phyloP scores from a whole-genome alignment of 2,888 invertebrate genomes.

The Abrostola triplasia region DNA sequence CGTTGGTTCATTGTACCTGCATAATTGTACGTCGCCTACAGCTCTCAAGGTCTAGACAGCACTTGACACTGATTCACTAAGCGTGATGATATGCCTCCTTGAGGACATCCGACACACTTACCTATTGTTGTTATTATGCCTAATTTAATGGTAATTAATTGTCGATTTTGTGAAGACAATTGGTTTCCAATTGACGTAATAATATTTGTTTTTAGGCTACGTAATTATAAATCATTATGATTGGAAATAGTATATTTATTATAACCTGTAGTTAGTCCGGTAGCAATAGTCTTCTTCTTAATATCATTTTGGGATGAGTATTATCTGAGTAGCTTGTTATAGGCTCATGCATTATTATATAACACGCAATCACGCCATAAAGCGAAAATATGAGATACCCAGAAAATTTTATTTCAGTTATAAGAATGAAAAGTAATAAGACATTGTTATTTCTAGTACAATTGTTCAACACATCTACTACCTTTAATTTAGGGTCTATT shows the following conservation, averaged over 20 bases:
- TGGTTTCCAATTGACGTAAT: slow-evolving; percentile 19
- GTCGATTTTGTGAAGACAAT: slow-evolving; percentile 38
- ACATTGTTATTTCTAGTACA: no score
- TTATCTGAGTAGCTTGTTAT: no score
- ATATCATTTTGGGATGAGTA: no score
- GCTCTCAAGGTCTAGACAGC: slow-evolving; percentile 63
- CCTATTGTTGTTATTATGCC: slow-evolving; percentile 59
- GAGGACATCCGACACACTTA: slow-evolving; percentile 79
- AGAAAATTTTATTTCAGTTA: no score
- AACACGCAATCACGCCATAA: no score
- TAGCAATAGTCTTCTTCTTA: no score
- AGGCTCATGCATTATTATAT: no score
- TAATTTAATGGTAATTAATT: slow-evolving; percentile 59
- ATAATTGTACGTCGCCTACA: slow-evolving; percentile 52
- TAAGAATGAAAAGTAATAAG: no score
- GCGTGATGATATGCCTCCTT: slow-evolving; percentile 71
- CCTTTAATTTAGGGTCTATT: no score
- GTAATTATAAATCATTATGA: not conserved
- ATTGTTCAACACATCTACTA: no score
- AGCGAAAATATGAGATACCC: no score
- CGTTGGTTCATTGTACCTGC: slow-evolving; percentile 65
- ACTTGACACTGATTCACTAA: slow-evolving; percentile 78
- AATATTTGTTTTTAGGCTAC: not conserved
- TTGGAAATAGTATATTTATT: not conserved
- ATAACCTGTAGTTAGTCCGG: no score